Conservation (phyloP, 2,888 invertebrate genomes). For the Helleia helle region DNA sequence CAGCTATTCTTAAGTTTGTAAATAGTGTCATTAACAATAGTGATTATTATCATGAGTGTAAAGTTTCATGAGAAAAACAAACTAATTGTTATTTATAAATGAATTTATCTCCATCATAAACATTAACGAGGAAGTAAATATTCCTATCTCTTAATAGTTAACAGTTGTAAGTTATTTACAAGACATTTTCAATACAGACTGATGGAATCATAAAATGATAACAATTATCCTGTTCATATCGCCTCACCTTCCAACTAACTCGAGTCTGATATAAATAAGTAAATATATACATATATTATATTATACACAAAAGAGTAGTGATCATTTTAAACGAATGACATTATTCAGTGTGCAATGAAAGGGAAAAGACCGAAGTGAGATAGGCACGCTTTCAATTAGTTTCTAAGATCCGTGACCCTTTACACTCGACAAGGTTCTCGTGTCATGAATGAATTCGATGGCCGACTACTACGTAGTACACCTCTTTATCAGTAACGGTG, state of each 20-base stretch:
- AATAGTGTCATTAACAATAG: no score
- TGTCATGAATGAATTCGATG: constrained; percentile 9
- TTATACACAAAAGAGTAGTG: no score
- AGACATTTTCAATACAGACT: background rate
- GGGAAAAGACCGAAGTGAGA: constrained; percentile 6
- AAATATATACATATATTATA: constrained; percentile 7
- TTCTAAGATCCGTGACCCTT: constrained; percentile 7
- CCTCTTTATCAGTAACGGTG: constrained; percentile 60
- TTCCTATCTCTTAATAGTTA: constrained; percentile 6
- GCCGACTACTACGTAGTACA: constrained; percentile 34
- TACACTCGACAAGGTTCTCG: background rate
- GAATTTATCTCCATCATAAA: constrained; percentile 1
- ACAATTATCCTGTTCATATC: background rate
- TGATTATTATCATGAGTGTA: no score
- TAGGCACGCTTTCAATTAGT: constrained; percentile 6
- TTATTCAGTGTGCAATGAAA: constrained; percentile 1
- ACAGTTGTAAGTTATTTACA: constrained; percentile 4
- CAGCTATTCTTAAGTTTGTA: no score
- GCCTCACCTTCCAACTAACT: background rate
- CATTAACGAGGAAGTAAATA: constrained; percentile 9
- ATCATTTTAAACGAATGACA: constrained; percentile 1
- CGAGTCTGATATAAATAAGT: constrained; percentile 1
- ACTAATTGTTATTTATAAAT: background rate
- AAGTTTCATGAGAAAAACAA: background rate
- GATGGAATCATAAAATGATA: constrained; percentile 1